Conservation (phyloP, 2,797 vertebrate species). For the Enteromius fasciolatus region DNA sequence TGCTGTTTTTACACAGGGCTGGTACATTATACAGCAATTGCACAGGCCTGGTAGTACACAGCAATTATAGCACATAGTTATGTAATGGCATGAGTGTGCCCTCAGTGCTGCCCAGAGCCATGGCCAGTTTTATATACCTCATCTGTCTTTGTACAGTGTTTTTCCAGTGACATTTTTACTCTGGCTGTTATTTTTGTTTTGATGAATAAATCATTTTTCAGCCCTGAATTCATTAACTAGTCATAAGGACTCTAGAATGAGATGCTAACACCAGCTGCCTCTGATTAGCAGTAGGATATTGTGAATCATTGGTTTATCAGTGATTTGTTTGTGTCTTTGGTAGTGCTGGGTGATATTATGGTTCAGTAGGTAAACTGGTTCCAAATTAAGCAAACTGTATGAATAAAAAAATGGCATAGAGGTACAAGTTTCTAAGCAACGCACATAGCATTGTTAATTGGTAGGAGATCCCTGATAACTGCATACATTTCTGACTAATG, state of each 20-base stretch:
- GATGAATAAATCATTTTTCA: neutral
- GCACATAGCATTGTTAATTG: neutral
- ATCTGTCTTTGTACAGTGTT: neutral
- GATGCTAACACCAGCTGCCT: neutral
- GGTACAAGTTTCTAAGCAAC: neutral
- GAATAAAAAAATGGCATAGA: neutral
- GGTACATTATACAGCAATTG: constrained; percentile 41
- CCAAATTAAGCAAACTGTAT: neutral
- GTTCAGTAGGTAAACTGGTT: too few species aligned
- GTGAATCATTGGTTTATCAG: neutral
- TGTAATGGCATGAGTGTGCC: constrained; percentile 27
- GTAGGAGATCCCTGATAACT: neutral
- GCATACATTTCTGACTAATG: neutral
- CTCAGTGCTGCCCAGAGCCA: constrained; percentile 5
- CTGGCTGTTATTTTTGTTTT: constrained; percentile 11
- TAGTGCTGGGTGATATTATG: neutral
- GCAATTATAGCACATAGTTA: constrained; percentile 43
- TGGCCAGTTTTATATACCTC: constrained; percentile 28
- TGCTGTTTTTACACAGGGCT: constrained; percentile 53
- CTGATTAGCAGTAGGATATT: neutral
- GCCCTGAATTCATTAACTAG: neutral
- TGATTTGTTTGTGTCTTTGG: neutral
- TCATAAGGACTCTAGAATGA: neutral
- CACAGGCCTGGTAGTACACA: constrained; percentile 29
- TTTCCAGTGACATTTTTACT: neutral